Evolutionary conservation across 2,113 vertebrate genomes (phyloP), one percentile per base, ranked within the genome.

Genomic region (Argyrosomus japonicus): DNA sequence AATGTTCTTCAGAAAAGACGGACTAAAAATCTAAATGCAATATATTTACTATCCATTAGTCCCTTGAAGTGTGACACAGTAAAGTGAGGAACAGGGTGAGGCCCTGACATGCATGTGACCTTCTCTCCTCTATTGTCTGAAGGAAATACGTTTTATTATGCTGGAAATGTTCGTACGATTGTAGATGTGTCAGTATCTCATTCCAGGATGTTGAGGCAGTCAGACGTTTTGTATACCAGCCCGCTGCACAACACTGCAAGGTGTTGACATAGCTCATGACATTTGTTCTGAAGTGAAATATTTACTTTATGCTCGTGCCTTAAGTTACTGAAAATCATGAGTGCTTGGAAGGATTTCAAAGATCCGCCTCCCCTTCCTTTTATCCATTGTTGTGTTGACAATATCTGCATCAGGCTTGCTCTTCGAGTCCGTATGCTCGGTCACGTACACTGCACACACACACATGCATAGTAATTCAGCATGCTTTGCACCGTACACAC

Each of bases 131-230:
- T 77, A 19, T 84, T 81, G 54, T 87, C 68, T 75, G 51, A 64
- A 81, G 79, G 79, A 86, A 90, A 86, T 69, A 6, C 15, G 68
- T 83, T 71, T 84, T 84, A 72, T 82, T 32, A 27, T 32, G 15
- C 76, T 81, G 82, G 80, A 91, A 84, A 87, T 85, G 67, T 61
- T 68, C 6, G 12, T 8, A 2, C 50, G 53, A 45, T 77, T 60
- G 6, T 57, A 57, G 74, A 47, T 25, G 23, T 60, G 17, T 78
- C 63, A 77, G 27, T 11, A 29, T 45, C 58, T 53, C 65, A 76
- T 68, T 77, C 62, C 50, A 71, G 21, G 8, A 3, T 23, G 8
- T 71, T 77, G 60, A 19, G 7, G 6, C 2, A 29, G 5, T 29
- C 23, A 0, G 0, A 76, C 29, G 63, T 68, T 65, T 58, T 86